Percentiles rank a stretch among this genome's conserved stretches.
Conservation (phyloP, 2,113 vertebrate genomes). For the Diphyllodes magnificus region DNA sequence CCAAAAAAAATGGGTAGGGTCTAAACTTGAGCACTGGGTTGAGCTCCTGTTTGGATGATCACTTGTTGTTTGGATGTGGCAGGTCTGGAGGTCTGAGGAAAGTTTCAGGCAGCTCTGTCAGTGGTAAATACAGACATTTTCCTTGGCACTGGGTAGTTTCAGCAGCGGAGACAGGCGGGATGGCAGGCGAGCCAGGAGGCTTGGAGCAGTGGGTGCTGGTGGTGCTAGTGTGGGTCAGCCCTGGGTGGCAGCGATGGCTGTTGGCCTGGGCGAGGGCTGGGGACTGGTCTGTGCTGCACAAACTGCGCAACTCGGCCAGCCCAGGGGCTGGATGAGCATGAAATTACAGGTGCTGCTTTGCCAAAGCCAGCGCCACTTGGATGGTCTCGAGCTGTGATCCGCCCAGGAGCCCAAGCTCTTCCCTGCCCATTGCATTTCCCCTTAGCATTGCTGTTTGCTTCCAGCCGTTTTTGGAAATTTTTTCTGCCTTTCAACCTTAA, state of each 20-base stretch:
- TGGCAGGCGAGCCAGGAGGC: not conserved
- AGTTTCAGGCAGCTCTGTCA: not conserved
- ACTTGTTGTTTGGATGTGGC: fast-evolving
- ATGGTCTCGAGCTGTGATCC: fast-evolving
- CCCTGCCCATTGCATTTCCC: not conserved
- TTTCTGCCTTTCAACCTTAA: not conserved
- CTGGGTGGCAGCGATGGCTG: not conserved
- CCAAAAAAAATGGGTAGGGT: fast-evolving
- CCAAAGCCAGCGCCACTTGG: not conserved
- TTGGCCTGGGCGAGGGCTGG: not conserved
- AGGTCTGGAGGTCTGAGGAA: not conserved
- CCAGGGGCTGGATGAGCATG: fast-evolving
- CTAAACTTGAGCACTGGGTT: not conserved
- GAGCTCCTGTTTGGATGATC: not conserved
- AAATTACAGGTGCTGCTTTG: not conserved
- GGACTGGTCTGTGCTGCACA: not conserved
- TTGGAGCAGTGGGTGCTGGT: fast-evolving
- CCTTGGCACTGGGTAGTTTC: not conserved
- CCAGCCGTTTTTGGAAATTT: not conserved
- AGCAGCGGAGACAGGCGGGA: not conserved
- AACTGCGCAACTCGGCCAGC: not conserved
- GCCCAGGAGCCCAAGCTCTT: not conserved
- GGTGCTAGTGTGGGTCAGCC: not conserved
- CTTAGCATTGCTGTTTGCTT: not conserved
- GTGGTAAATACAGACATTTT: not conserved